Evolutionary conservation across 2,888 invertebrate genomes (phyloP).

Genomic region (Ganaspis brasiliensis): DNA sequence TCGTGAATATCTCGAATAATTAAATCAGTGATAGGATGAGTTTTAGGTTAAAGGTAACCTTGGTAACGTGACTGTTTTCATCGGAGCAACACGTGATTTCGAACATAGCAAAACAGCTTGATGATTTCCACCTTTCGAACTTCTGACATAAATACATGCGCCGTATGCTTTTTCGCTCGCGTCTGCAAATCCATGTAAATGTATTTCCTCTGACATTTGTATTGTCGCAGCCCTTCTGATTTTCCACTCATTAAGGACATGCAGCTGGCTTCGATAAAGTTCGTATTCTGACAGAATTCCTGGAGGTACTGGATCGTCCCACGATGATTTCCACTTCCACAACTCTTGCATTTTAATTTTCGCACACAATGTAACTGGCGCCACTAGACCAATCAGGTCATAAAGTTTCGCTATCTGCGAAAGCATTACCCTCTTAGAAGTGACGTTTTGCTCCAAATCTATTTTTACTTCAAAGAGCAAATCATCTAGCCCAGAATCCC

Average conservation of each 20-base stretch:
- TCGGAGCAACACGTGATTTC: background rate
- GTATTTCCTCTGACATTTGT: no score
- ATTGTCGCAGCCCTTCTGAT: no score
- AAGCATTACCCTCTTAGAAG: slow-evolving; percentile 46
- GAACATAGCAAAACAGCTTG: background rate
- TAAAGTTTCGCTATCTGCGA: slow-evolving; percentile 59
- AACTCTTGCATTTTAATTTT: slow-evolving; percentile 61
- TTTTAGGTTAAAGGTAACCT: slow-evolving; percentile 42
- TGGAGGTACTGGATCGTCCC: background rate
- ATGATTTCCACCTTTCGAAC: background rate
- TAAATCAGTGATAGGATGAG: slow-evolving; percentile 49
- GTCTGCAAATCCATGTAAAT: background rate
- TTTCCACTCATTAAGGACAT: background rate
- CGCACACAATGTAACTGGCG: slow-evolving; percentile 58
- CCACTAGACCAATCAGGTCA: slow-evolving; percentile 59
- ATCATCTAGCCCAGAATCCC: background rate
- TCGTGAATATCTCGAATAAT: slow-evolving; percentile 50
- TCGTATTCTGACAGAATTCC: background rate
- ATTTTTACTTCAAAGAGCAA: background rate
- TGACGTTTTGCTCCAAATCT: background rate
- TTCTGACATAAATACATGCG: background rate
- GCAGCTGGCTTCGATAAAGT: background rate
- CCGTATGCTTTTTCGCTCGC: no score
- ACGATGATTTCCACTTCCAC: slow-evolving; percentile 55
- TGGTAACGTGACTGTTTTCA: background rate